These are phyloP conservation scores for Trissolcus japonicus DNA, from an alignment of 2,888 invertebrate genomes.

Conservation along the genomic window DNA sequence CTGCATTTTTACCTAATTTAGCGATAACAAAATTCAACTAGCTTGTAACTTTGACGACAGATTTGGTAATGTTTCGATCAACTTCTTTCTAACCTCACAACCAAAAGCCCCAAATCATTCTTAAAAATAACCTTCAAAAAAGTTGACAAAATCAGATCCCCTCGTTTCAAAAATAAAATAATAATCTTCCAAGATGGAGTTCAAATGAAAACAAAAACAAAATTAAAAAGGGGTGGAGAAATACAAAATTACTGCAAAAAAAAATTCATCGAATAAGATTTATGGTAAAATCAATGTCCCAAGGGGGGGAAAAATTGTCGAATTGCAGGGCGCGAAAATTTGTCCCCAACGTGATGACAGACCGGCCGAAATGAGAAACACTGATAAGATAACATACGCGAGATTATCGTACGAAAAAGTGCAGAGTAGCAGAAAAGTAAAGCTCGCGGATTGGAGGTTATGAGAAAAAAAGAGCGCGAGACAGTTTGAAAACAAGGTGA, in stretches of 20 bases:
- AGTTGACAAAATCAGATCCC: not conserved
- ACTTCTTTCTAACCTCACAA: slow-evolving; percentile 11
- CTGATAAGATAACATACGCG: slow-evolving; percentile 10
- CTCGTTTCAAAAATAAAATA: not conserved
- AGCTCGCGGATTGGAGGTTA: slow-evolving; percentile 14
- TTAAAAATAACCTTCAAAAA: slow-evolving; percentile 1
- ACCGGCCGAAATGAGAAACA: not conserved
- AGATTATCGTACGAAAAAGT: not conserved
- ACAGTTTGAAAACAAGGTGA: not conserved
- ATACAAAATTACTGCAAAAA: too few relatives aligned
- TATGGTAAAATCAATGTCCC: slow-evolving; percentile 1
- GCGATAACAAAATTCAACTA: slow-evolving; percentile 12
- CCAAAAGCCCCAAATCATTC: not conserved
- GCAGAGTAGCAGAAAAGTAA: slow-evolving; percentile 3
- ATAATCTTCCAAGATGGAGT: not conserved
- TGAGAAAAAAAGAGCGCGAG: slow-evolving; percentile 3
- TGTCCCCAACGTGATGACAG: not conserved
- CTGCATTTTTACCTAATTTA: slow-evolving; percentile 10
- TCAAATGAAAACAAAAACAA: too few relatives aligned
- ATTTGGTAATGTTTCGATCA: slow-evolving; percentile 11
- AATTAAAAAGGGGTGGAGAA: too few relatives aligned
- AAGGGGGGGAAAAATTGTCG: not conserved
- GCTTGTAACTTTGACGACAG: not conserved
- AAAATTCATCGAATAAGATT: not conserved
- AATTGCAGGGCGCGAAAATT: not conserved